A percentile compares a stretch with the other conserved stretches of the same genome.
Evolutionary conservation across 2,113 vertebrate species (phyloP).

Genomic region (Dasyornis broadbenti): DNA sequence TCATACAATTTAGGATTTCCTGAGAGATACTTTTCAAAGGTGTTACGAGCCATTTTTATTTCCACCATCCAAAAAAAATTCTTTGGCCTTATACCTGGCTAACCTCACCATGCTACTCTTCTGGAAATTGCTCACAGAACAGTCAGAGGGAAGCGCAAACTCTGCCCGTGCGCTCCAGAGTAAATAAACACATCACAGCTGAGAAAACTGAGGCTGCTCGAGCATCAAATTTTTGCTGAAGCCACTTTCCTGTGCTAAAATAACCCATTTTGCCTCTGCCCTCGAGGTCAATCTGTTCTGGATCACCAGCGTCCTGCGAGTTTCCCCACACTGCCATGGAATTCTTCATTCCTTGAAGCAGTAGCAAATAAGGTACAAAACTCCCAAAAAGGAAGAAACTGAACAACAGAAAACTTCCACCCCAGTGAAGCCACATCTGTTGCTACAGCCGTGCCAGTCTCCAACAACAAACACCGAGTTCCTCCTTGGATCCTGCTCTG

Average conservation of each 20-base stretch:
- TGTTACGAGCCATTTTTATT: conserved; percentile 59
- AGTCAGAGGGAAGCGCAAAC: neutral
- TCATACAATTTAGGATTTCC: conserved; percentile 38
- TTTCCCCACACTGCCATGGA: neutral
- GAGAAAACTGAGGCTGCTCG: conserved; percentile 10
- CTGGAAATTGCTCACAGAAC: conserved; percentile 45
- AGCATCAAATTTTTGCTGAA: neutral
- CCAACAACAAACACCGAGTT: neutral
- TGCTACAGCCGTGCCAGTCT: neutral
- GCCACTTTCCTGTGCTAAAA: neutral
- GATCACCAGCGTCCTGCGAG: neutral
- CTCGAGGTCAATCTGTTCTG: neutral
- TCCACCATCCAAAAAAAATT: conserved; percentile 62
- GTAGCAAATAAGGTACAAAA: neutral
- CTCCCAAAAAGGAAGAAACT: neutral
- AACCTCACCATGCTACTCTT: conserved; percentile 75
- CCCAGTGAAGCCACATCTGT: neutral
- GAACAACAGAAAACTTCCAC: neutral
- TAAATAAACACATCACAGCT: neutral
- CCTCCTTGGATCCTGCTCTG: neutral
- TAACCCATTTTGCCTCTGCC: neutral
- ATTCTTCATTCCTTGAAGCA: neutral
- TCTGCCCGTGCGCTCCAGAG: neutral
- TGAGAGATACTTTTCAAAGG: conserved; percentile 3
- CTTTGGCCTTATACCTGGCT: conserved; percentile 65